phyloP scores from a whole-genome alignment of 2,888 invertebrate species.

The Himalopsyche japonica region DNA sequence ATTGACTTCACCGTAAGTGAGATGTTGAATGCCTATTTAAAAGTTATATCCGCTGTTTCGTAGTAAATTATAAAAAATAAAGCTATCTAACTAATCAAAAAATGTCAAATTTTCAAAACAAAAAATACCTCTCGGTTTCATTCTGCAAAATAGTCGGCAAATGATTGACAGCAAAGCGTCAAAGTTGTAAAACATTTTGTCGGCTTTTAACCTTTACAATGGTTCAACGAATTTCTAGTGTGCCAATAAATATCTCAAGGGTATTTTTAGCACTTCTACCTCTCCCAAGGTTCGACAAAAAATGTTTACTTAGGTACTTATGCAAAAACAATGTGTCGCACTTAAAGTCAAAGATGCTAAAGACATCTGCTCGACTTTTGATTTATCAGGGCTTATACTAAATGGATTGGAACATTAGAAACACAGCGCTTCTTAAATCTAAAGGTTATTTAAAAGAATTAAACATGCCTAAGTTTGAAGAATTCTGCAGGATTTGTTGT shows the following conservation, averaged over 20 bases:
- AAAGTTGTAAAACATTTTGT: not conserved
- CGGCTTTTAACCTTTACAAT: not conserved
- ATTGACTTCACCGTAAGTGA: too few species aligned
- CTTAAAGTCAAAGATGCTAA: not conserved
- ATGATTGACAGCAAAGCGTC: not conserved
- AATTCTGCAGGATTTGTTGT: too few species aligned
- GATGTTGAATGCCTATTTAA: too few species aligned
- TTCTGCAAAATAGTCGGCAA: not conserved
- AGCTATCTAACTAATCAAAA: too few species aligned
- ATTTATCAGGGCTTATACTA: slow-evolving; percentile 9
- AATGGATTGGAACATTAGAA: not conserved
- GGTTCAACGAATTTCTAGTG: not conserved
- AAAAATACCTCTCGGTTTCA: too few species aligned
- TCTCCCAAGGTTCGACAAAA: not conserved
- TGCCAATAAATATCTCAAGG: slow-evolving; percentile 25
- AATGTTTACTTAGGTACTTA: slow-evolving; percentile 22
- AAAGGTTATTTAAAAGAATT: not conserved
- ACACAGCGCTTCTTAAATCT: too few species aligned
- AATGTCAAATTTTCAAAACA: too few species aligned
- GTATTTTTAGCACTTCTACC: slow-evolving; percentile 8
- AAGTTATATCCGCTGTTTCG: too few species aligned
- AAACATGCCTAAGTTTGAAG: not conserved
- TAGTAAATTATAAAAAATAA: too few species aligned
- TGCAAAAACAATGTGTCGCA: slow-evolving; percentile 10
- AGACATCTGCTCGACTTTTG: slow-evolving; percentile 22